Evolutionary conservation across 2,113 vertebrate species (phyloP).

Genomic region (Planiliza haematocheilus): DNA sequence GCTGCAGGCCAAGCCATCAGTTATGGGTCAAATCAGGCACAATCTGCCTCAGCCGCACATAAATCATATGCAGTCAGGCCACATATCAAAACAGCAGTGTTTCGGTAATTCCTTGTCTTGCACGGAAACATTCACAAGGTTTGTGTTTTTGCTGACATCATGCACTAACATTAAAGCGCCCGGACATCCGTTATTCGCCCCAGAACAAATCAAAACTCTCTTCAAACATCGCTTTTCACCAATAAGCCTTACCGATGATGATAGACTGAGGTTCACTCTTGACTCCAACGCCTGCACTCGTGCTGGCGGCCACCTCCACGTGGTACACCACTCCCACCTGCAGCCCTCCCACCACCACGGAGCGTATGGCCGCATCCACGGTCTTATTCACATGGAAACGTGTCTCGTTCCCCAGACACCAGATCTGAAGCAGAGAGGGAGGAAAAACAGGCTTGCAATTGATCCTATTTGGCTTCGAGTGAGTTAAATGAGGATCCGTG

Average conservation of each 20-base stretch:
- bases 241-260: slow-evolving; percentile 88
- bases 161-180: background rate
- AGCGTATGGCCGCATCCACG: slow-evolving; percentile 96
- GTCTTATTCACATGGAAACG: slow-evolving; percentile 99
- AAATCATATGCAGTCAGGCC: slow-evolving; percentile 68
- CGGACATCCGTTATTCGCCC: background rate
- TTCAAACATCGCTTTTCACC: background rate
- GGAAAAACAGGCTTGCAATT: slow-evolving; percentile 12
- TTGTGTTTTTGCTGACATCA: slow-evolving; percentile 2
- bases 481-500: slow-evolving; percentile 15
- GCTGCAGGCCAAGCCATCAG: slow-evolving; percentile 79
- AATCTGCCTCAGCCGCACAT: slow-evolving; percentile 69
- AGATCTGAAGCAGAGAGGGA: slow-evolving; percentile 86
- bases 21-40: slow-evolving; percentile 83
- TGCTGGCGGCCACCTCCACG: slow-evolving; percentile 97
- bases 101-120: slow-evolving; percentile 22
- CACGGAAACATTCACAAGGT: slow-evolving; percentile 1
- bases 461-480: slow-evolving; percentile 11
- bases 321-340: slow-evolving; percentile 94
- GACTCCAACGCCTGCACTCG: slow-evolving; percentile 94
- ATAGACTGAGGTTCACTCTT: slow-evolving; percentile 96
- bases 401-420: slow-evolving; percentile 98
- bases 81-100: slow-evolving; percentile 50
- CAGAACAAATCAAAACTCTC: no score
- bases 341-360: slow-evolving; percentile 95